Evolutionary conservation across 2,113 vertebrate genomes (phyloP).

Genomic region (Corynorhinus townsendii): DNA sequence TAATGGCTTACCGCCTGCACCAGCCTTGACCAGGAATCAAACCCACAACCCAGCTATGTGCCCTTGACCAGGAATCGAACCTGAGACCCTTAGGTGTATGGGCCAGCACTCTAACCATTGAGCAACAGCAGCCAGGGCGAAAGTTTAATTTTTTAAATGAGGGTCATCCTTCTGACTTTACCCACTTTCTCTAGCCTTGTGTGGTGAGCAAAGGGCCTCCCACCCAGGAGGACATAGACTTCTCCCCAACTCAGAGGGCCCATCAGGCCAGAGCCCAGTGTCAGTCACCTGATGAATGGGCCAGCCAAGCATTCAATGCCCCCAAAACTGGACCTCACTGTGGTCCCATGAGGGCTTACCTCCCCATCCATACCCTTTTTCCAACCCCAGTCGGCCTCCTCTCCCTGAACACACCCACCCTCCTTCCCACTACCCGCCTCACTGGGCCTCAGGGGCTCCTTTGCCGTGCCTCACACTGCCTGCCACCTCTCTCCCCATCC

Average conservation of each 20-base stretch:
- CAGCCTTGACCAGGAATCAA: too few species aligned
- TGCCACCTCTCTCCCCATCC: not conserved
- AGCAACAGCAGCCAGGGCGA: too few species aligned
- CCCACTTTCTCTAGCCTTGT: not conserved
- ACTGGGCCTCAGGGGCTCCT: accelerated
- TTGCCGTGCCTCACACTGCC: not conserved
- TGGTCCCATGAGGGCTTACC: too few species aligned
- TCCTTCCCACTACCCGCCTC: not conserved
- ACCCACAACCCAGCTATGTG: too few species aligned
- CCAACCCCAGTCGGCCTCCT: not conserved
- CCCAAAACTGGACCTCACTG: not conserved
- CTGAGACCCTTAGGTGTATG: too few species aligned
- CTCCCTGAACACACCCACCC: too few species aligned
- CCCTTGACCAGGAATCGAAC: too few species aligned
- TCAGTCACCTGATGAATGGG: not conserved
- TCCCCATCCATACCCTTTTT: not conserved
- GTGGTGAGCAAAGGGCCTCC: not conserved
- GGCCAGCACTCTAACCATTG: too few species aligned
- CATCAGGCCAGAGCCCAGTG: not conserved
- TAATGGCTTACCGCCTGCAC: too few species aligned
- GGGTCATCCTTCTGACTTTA: not conserved
- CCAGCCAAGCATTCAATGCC: not conserved
- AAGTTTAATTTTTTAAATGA: not conserved
- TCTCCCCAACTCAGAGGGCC: not conserved
- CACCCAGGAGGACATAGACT: not conserved